Percentiles rank a stretch among this genome's conserved stretches.
These are phyloP conservation scores for Idaea aversata DNA, from an alignment of 2,888 invertebrate species.

Conservation along the genomic window DNA sequence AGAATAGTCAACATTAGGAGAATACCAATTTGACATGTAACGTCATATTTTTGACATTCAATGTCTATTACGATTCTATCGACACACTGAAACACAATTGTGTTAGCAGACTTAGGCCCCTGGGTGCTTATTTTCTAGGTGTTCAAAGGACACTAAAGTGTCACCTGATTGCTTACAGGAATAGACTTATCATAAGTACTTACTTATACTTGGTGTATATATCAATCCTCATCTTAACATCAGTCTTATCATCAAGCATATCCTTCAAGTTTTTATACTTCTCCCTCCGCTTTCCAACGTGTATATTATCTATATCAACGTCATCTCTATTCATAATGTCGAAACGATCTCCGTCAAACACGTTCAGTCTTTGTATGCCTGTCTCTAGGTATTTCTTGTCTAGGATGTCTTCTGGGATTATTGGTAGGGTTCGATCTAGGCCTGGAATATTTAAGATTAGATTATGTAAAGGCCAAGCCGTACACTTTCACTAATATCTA, in stretches of 20 bases:
- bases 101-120: too few relatives aligned
- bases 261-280: constrained; percentile 80
- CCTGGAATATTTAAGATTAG: constrained; percentile 34
- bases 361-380: constrained; percentile 82
- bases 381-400: constrained; percentile 78
- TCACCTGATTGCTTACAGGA: too few relatives aligned
- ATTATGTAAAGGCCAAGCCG: too few relatives aligned
- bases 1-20: too few relatives aligned
- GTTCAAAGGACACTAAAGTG: too few relatives aligned
- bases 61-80: too few relatives aligned
- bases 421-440: constrained; percentile 77
- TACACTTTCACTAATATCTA: too few relatives aligned
- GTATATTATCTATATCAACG: constrained; percentile 69
- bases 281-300: constrained; percentile 82
- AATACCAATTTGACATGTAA: too few relatives aligned
- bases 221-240: constrained; percentile 71
- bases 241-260: constrained; percentile 86
- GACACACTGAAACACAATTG: too few relatives aligned
- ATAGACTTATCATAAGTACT: constrained; percentile 32
- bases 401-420: constrained; percentile 82
- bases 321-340: constrained; percentile 85
- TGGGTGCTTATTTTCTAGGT: too few relatives aligned
- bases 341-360: constrained; percentile 89
- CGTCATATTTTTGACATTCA: too few relatives aligned
- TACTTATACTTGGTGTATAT: constrained; percentile 81